These are phyloP conservation scores for Gallinago undulata DNA, from an alignment of 2,113 vertebrate genomes.

Conservation along the genomic window DNA sequence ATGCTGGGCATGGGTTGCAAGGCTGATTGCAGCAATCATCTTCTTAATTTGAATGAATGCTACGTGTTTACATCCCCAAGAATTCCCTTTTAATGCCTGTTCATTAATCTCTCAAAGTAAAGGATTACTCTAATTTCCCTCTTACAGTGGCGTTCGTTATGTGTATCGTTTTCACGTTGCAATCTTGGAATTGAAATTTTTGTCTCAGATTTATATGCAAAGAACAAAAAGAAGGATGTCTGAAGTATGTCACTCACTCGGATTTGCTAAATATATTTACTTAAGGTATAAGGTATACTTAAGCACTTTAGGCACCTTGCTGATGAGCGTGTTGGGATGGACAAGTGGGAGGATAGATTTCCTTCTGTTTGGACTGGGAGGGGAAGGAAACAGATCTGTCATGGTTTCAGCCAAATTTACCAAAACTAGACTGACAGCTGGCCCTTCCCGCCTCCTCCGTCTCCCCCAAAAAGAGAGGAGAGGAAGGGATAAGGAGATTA, in stretches of 20 bases:
- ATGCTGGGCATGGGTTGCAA: background rate
- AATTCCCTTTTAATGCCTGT: background rate
- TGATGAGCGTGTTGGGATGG: background rate
- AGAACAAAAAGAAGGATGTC: background rate
- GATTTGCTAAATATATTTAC: background rate
- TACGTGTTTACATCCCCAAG: background rate
- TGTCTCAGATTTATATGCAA: background rate
- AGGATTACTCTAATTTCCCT: background rate
- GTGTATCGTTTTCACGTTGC: background rate
- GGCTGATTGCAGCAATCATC: background rate
- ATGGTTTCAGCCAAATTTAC: too few relatives aligned
- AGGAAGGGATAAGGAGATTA: too few relatives aligned
- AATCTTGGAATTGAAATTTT: background rate
- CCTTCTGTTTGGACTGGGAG: background rate
- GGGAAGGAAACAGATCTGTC: background rate
- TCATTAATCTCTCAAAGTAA: background rate
- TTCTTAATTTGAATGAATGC: background rate
- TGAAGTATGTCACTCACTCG: background rate
- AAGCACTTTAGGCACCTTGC: background rate
- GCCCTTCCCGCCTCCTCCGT: too few relatives aligned
- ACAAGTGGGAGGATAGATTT: background rate
- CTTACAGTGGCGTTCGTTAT: background rate
- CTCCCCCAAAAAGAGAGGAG: too few relatives aligned
- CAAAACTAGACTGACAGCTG: too few relatives aligned
- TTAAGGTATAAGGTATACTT: background rate